Conservation (phyloP, 2,113 vertebrate species). For the Rissa tridactyla region DNA sequence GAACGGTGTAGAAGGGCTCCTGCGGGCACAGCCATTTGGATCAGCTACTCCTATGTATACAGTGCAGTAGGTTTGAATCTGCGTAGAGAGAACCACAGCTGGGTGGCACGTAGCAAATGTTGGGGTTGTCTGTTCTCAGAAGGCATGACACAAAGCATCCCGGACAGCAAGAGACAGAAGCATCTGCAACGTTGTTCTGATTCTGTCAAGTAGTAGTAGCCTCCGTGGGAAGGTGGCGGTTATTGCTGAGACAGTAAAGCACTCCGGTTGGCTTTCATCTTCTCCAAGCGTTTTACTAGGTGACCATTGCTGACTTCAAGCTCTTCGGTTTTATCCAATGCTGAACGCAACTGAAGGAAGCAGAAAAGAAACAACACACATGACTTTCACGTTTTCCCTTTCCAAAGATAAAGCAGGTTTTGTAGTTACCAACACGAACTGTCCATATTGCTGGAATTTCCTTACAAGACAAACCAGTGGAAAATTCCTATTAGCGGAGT, state of each 20-base stretch:
- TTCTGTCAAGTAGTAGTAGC: neutral
- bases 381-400: neutral
- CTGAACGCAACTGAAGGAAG: conserved; percentile 84
- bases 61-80: conserved; percentile 32
- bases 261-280: conserved; percentile 90
- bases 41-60: conserved; percentile 1
- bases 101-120: neutral
- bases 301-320: conserved; percentile 94
- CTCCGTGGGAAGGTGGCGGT: neutral
- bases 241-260: conserved; percentile 87
- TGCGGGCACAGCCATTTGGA: neutral
- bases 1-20: neutral
- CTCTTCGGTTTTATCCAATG: conserved; percentile 92
- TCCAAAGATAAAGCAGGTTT: neutral
- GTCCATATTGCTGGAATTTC: neutral
- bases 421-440: neutral
- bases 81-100: neutral
- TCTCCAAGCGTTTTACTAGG: conserved; percentile 91
- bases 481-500: neutral
- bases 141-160: conserved; percentile 53
- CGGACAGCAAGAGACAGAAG: neutral
- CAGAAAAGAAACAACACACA: neutral
- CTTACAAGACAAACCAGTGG: neutral
- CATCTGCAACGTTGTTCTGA: neutral
- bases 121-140: conserved; percentile 2